Evolutionary conservation across 2,888 invertebrate species (phyloP).

Genomic region (Bibio marci): DNA sequence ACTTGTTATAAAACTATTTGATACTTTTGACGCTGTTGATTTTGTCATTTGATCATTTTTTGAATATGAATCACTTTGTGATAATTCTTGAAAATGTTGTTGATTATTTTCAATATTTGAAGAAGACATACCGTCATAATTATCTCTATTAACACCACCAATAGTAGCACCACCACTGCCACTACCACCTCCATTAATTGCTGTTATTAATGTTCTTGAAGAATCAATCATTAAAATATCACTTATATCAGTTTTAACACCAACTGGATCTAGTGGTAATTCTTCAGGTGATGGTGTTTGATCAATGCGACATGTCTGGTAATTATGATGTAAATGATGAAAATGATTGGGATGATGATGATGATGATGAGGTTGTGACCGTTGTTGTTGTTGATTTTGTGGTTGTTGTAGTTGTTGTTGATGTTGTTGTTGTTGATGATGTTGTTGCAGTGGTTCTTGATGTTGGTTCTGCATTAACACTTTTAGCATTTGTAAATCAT

Average conservation of each 20-base stretch:
- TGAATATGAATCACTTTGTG: slow-evolving; percentile 37
- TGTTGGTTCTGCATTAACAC: slow-evolving; percentile 14
- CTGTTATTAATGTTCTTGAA: neutral
- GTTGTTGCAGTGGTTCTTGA: too few species aligned
- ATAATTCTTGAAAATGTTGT: slow-evolving; percentile 27
- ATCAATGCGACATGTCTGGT: slow-evolving; percentile 39
- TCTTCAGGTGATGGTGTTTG: slow-evolving; percentile 77
- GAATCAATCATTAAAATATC: slow-evolving; percentile 23
- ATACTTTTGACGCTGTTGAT: slow-evolving; percentile 45
- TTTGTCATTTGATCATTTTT: slow-evolving; percentile 40
- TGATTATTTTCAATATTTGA: slow-evolving; percentile 9
- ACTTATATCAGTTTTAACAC: slow-evolving; percentile 40
- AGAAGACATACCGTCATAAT: slow-evolving; percentile 4
- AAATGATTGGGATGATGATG: slow-evolving; percentile 34
- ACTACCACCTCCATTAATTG: too few species aligned
- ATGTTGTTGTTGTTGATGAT: slow-evolving; percentile 14
- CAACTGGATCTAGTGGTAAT: slow-evolving; percentile 59
- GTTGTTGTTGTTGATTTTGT: too few species aligned
- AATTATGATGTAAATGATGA: slow-evolving; percentile 12
- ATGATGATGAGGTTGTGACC: too few species aligned
- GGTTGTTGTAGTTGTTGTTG: too few species aligned
- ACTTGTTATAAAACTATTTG: slow-evolving; percentile 66
- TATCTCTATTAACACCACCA: slow-evolving; percentile 9
- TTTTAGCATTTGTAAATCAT: too few species aligned
- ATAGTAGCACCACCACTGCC: too few species aligned